phyloP scores from a whole-genome alignment of 2,797 vertebrate species.

The Esox masquinongy region DNA sequence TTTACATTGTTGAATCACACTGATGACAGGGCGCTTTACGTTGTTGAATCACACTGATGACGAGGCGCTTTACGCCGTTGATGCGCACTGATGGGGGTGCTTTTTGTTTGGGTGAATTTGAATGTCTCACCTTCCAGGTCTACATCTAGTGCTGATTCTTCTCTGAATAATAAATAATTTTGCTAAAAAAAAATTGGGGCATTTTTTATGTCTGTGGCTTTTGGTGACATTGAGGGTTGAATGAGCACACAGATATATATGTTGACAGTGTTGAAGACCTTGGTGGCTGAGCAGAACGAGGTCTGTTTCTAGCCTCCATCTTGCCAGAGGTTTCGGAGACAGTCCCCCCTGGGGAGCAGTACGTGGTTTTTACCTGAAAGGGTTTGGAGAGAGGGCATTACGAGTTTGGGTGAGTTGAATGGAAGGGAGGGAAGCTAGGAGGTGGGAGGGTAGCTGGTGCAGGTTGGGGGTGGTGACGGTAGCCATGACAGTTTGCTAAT shows the following conservation, averaged over 20 bases:
- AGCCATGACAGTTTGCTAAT: constrained; percentile 25
- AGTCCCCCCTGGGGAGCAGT: constrained; percentile 45
- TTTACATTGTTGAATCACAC: too few species aligned
- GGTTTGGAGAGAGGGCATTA: constrained; percentile 1
- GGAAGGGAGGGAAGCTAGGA: neutral
- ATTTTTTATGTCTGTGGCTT: neutral
- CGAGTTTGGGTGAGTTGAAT: neutral
- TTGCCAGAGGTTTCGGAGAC: constrained; percentile 26
- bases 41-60: too few species aligned
- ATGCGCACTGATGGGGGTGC: too few species aligned
- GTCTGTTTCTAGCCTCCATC: constrained; percentile 56
- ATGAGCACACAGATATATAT: neutral
- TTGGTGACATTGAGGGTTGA: neutral
- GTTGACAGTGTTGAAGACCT: constrained; percentile 46
- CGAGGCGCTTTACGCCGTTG: too few species aligned
- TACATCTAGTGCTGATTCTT: neutral
- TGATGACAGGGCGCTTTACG: too few species aligned
- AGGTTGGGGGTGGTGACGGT: neutral
- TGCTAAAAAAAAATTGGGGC: neutral
- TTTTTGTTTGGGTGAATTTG: too few species aligned
- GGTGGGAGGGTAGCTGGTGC: neutral
- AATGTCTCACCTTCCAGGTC: too few species aligned
- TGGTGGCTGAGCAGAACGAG: constrained; percentile 52
- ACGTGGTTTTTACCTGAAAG: constrained; percentile 48
- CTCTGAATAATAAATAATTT: neutral